Evolutionary conservation across 2,797 vertebrate species (phyloP).

Genomic region (Carduelis carduelis): DNA sequence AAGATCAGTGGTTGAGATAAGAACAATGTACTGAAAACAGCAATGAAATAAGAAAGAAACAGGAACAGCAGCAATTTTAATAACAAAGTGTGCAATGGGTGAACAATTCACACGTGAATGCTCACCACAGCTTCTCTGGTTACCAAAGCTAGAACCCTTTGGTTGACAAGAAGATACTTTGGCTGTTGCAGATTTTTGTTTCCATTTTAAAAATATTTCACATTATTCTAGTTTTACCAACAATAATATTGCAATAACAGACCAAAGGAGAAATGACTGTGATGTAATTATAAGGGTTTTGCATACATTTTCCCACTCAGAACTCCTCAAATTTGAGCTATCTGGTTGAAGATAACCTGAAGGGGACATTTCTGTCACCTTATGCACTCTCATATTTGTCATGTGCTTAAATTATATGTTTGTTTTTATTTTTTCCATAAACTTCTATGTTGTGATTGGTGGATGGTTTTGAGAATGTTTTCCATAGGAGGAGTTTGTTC

Average conservation of each 20-base stretch:
- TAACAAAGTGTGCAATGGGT: background rate
- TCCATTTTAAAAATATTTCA: background rate
- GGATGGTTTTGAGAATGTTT: background rate
- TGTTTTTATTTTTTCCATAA: background rate
- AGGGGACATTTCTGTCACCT: background rate
- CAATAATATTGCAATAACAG: background rate
- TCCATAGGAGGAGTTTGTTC: background rate
- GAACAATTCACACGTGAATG: fast-evolving
- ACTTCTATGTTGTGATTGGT: background rate
- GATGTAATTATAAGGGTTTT: background rate
- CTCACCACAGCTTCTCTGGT: background rate
- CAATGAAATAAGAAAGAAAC: background rate
- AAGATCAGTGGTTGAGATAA: background rate
- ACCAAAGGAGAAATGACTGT: background rate
- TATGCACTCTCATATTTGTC: background rate
- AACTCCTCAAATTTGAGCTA: background rate
- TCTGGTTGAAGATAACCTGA: background rate
- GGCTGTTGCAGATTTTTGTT: background rate
- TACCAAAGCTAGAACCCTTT: background rate
- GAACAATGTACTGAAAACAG: background rate
- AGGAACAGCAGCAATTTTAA: background rate
- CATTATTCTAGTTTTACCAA: background rate
- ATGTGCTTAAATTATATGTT: background rate
- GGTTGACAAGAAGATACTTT: background rate
- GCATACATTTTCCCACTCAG: background rate